Evolutionary conservation across 2,113 vertebrate genomes (phyloP), one percentile per base, ranked within the genome.

Genomic region (Varanus komodoensis): DNA sequence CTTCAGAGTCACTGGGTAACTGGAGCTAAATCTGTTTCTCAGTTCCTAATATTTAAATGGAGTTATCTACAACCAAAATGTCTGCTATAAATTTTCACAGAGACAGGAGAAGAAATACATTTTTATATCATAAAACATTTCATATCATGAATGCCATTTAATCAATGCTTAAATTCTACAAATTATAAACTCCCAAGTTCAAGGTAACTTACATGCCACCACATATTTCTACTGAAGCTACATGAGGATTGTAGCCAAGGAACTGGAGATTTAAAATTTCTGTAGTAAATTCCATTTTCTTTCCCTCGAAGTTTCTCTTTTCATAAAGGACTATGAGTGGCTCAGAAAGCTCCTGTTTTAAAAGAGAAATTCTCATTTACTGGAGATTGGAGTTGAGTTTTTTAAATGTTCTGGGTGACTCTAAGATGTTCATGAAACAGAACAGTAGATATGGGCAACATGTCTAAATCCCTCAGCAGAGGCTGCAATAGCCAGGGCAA

Each of bases 141-240:
- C 44, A 23, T 85, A 61, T 27, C 32, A 38, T 54, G 23, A 64
- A 81, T 82, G 3, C 21, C 15, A 81, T 4, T 78, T 81, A 82
- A 57, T n/a, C 12, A 29, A 54, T 81, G 57, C 25, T 89, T 89
- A 2, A 88, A 32, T 88, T 82, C 78, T 87, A 89, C 89, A 71
- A 94, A 87, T 82, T 23, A 89, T 57, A 92, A 89, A 86, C 8
- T 6, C 29, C 27, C 8, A 91, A 67, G 12, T n/a, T 80, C 17
- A 73, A 0, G 87, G 81, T 84, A 89, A 99, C 99, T 99, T 96
- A 99, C 99, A 97, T 97, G 97, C 99, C 99, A 3, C 99, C 99
- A 68, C 96, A 96, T 93, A 99, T 98, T 96, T 98, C 96, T 89
- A 99, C 83, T 79, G 99, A 99, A 95, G 97, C 97, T 87, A 98